Evolutionary conservation across 2,797 vertebrate species (phyloP).

Genomic region (Chelon auratus): DNA sequence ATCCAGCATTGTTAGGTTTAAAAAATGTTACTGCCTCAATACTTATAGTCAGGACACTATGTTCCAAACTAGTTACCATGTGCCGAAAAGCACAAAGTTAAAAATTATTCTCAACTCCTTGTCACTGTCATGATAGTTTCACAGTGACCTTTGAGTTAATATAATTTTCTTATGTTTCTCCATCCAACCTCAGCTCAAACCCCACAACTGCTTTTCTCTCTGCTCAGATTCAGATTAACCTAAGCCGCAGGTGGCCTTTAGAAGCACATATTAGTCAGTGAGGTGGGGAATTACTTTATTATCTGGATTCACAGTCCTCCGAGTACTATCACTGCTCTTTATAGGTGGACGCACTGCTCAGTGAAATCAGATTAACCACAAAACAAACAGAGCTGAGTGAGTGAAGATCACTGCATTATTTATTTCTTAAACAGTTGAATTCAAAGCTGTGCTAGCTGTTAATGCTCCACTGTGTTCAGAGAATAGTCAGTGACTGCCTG

Average conservation of each 20-base stretch:
- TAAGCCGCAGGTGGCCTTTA: conserved; percentile 2
- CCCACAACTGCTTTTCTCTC: background rate
- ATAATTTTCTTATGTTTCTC: conserved; percentile 14
- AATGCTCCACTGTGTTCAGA: background rate
- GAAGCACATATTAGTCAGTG: background rate
- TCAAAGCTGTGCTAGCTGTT: background rate
- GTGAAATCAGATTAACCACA: background rate
- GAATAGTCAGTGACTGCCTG: background rate
- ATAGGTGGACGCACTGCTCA: background rate
- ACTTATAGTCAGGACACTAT: background rate
- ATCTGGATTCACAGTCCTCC: background rate
- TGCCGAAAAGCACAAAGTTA: background rate
- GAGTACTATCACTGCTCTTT: background rate
- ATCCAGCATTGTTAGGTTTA: too few species aligned
- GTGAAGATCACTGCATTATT: background rate
- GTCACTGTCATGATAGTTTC: conserved; percentile 10
- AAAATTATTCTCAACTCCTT: background rate
- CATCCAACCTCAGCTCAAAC: conserved; percentile 7
- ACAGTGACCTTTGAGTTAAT: conserved; percentile 17
- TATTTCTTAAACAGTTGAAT: background rate
- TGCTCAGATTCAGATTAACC: conserved; percentile 15
- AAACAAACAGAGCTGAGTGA: conserved; percentile 4
- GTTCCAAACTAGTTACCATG: background rate
- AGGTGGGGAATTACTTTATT: conserved; percentile 11
- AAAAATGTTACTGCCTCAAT: too few species aligned